Percentiles rank a stretch among this genome's conserved stretches.
Evolutionary conservation across 2,113 vertebrate genomes (phyloP).

Genomic region (Eretmochelys imbricata): DNA sequence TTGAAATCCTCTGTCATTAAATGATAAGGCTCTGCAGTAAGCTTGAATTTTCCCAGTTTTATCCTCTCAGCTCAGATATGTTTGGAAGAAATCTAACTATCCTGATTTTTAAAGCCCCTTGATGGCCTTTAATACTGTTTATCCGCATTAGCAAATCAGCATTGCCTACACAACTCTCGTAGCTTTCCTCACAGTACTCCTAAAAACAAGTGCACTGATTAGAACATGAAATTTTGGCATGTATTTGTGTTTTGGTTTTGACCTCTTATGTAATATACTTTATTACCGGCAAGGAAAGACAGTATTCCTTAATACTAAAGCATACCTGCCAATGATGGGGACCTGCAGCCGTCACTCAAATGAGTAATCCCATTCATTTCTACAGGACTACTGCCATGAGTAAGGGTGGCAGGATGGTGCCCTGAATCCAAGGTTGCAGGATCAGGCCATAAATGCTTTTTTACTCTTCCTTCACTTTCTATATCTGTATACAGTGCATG

Average conservation of each 20-base stretch:
- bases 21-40: background rate
- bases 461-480: background rate
- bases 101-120: background rate
- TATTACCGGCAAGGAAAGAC: background rate
- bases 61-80: background rate
- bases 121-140: background rate
- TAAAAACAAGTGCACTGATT: background rate
- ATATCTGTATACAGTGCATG: background rate
- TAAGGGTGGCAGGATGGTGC: background rate
- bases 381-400: background rate
- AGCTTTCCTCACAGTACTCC: background rate
- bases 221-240: background rate
- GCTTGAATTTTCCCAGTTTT: background rate
- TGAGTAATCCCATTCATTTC: background rate
- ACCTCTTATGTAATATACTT: background rate
- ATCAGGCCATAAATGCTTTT: background rate
- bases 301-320: background rate
- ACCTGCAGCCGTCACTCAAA: background rate
- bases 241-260: background rate
- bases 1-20: background rate
- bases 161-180: background rate
- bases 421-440: background rate
- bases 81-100: background rate
- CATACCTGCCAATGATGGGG: fast-evolving
- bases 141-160: background rate